Conservation (phyloP, 2,888 invertebrate genomes). For the Brachypalpus laphriformis region DNA sequence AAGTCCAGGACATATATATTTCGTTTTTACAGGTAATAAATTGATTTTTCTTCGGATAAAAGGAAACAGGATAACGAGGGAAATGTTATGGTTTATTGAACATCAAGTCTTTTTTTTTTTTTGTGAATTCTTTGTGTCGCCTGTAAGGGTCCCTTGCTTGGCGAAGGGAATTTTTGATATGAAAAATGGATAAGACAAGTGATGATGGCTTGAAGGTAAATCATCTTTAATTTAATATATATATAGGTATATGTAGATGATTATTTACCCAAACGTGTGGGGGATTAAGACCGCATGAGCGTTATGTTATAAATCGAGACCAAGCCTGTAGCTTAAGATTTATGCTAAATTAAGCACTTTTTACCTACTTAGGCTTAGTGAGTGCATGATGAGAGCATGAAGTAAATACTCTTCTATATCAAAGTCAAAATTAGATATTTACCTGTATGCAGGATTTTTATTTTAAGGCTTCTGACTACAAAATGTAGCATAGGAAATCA, state of each 20-base stretch:
- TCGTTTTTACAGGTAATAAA: slow-evolving; percentile 24
- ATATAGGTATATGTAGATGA: too few species aligned
- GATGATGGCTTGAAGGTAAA: background rate
- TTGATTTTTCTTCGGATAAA: slow-evolving; percentile 59
- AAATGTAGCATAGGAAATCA: too few species aligned
- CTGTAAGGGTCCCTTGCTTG: background rate
- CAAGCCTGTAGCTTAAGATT: too few species aligned
- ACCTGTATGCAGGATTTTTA: too few species aligned
- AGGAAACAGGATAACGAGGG: slow-evolving; percentile 43
- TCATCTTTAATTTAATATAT: background rate
- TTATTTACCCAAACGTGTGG: background rate
- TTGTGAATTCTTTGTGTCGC: background rate
- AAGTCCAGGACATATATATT: background rate
- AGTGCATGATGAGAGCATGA: too few species aligned
- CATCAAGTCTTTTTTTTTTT: background rate
- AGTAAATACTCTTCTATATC: too few species aligned
- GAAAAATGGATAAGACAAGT: background rate
- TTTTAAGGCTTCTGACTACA: too few species aligned
- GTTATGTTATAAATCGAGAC: too few species aligned
- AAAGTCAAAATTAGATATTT: too few species aligned
- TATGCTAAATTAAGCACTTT: too few species aligned
- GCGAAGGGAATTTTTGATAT: background rate
- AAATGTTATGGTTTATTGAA: slow-evolving; percentile 34
- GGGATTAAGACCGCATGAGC: background rate
- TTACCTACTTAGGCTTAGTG: too few species aligned